Evolutionary conservation across 2,888 invertebrate species (phyloP).

Genomic region (Melanostoma scalare): DNA sequence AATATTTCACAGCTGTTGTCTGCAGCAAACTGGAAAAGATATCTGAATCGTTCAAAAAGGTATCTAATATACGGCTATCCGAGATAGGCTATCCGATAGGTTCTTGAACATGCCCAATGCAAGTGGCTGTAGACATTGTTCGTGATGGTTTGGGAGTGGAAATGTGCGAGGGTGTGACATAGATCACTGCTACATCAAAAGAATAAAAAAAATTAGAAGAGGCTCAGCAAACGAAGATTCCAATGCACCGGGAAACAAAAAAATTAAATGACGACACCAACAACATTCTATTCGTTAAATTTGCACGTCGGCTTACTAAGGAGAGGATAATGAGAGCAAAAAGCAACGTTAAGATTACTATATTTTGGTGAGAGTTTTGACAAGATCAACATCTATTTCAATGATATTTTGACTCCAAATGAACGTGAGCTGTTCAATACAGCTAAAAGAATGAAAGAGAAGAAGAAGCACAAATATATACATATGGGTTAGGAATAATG

Average conservation of each 20-base stretch:
- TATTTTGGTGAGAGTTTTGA: conserved; percentile 14
- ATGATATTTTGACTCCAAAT: conserved; percentile 18
- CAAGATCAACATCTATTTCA: conserved; percentile 6
- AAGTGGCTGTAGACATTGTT: conserved; percentile 31
- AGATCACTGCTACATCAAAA: conserved; percentile 24
- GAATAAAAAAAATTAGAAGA: conserved; percentile 18
- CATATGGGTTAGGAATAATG: conserved; percentile 13
- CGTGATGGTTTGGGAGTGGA: conserved; percentile 16
- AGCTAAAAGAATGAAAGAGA: conserved; percentile 1
- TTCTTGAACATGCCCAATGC: too few relatives aligned
- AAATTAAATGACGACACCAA: neutral
- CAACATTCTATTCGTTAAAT: neutral
- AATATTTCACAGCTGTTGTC: too few relatives aligned
- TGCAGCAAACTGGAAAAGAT: too few relatives aligned
- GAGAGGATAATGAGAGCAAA: conserved; percentile 26
- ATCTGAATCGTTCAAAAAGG: too few relatives aligned
- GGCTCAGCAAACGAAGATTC: neutral
- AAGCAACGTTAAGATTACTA: neutral
- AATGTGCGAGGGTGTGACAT: conserved; percentile 30
- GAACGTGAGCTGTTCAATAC: conserved; percentile 16
- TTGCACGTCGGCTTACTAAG: conserved; percentile 11
- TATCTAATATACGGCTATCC: too few relatives aligned
- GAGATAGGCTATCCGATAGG: too few relatives aligned
- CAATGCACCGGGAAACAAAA: neutral
- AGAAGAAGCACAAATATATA: conserved; percentile 15